These are phyloP conservation scores for Xestobium rufovillosum DNA, from an alignment of 2,888 invertebrate genomes.

Conservation along the genomic window DNA sequence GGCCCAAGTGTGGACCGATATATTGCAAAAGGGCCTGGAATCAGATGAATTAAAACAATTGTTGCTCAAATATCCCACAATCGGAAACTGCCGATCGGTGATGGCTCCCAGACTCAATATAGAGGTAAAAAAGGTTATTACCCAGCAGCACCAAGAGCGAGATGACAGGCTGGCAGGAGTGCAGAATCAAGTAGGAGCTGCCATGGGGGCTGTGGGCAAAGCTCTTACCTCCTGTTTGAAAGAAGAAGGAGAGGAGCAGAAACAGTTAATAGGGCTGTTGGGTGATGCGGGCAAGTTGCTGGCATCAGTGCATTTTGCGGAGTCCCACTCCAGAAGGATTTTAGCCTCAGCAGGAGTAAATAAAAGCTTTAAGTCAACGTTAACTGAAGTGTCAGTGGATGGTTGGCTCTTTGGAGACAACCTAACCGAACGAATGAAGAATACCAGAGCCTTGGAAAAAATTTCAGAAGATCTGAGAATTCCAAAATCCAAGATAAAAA, in stretches of 20 bases:
- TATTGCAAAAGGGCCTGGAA: background rate
- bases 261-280: background rate
- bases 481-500: background rate
- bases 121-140: background rate
- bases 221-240: background rate
- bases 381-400: background rate
- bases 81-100: background rate
- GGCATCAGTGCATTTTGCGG: background rate
- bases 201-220: constrained; percentile 1
- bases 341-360: background rate
- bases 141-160: background rate
- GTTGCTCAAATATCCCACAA: background rate
- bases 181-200: background rate
- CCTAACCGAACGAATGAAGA: background rate
- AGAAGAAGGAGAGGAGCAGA: background rate
- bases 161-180: background rate
- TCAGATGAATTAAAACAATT: background rate
- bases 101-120: background rate
- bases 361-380: background rate
- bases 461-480: background rate
- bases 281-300: constrained; percentile 4
- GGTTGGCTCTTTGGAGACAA: constrained; percentile 4
- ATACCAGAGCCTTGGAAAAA: background rate
- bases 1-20: background rate
- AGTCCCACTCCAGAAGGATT: background rate